These are phyloP conservation scores for Pyrgilauda ruficollis DNA, from an alignment of 2,113 vertebrate species.

Conservation along the genomic window DNA sequence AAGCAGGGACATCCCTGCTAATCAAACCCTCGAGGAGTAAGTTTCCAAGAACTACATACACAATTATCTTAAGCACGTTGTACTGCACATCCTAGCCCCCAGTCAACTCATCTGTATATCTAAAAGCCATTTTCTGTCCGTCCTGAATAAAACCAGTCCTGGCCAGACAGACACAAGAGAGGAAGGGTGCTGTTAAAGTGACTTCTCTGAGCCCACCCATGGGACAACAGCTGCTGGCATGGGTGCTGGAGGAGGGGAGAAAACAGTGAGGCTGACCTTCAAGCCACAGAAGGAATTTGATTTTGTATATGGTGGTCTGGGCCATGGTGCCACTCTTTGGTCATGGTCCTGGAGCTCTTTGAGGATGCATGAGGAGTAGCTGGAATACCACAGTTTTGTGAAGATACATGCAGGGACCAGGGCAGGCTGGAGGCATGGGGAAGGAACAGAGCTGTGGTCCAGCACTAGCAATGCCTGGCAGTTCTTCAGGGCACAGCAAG, in stretches of 20 bases:
- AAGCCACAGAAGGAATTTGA: neutral
- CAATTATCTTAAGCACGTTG: neutral
- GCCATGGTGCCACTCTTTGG: neutral
- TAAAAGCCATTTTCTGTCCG: neutral
- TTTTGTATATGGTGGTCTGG: neutral
- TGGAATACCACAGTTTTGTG: neutral
- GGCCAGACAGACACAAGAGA: neutral
- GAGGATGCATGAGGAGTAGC: rapidly evolving
- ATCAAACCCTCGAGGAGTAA: neutral
- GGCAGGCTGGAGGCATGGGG: neutral
- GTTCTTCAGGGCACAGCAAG: neutral
- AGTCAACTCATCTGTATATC: neutral
- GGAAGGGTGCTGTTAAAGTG: neutral
- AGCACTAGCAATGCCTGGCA: neutral
- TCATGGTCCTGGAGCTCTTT: neutral
- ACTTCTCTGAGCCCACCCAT: neutral
- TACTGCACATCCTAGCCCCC: neutral
- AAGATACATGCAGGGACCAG: neutral
- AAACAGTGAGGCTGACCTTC: neutral
- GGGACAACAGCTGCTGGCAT: rapidly evolving
- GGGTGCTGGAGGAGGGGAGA: neutral
- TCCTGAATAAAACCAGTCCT: neutral
- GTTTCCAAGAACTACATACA: neutral
- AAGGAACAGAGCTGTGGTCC: neutral
- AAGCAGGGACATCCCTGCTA: neutral